phyloP scores from a whole-genome alignment of 2,797 vertebrate genomes.

The Esox lucius region DNA sequence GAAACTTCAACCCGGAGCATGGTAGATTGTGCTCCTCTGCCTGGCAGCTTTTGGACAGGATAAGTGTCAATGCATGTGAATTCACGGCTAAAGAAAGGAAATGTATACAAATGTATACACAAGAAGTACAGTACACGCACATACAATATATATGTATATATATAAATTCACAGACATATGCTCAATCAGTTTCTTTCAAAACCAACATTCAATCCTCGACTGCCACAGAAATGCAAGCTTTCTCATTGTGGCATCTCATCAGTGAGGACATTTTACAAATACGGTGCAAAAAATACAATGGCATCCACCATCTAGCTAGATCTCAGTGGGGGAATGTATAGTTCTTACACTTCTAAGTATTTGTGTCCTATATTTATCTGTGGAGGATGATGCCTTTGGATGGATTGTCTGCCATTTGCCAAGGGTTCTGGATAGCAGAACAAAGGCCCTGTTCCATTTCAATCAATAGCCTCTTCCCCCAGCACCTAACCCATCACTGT shows the following conservation, averaged over 20 bases:
- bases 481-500: slow-evolving; percentile 23
- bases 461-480: slow-evolving; percentile 40
- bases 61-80: slow-evolving; percentile 67
- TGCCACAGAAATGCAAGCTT: slow-evolving; percentile 60
- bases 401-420: slow-evolving; percentile 40
- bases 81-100: slow-evolving; percentile 64
- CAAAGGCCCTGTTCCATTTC: slow-evolving; percentile 55
- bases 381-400: slow-evolving; percentile 45
- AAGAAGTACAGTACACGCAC: slow-evolving; percentile 37
- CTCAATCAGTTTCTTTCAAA: slow-evolving; percentile 54
- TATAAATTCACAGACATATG: slow-evolving; percentile 15
- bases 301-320: slow-evolving; percentile 49
- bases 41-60: slow-evolving; percentile 48
- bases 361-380: slow-evolving; percentile 35
- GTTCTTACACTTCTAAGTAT: slow-evolving; percentile 43
- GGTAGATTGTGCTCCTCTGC: slow-evolving; percentile 17
- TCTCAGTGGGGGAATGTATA: slow-evolving; percentile 58
- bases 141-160: slow-evolving; percentile 30
- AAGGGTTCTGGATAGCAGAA: slow-evolving; percentile 43
- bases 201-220: slow-evolving; percentile 39
- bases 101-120: slow-evolving; percentile 39
- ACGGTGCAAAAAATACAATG: slow-evolving; percentile 63
- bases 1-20: slow-evolving; percentile 53
- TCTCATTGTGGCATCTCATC: slow-evolving; percentile 48
- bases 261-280: slow-evolving; percentile 53